Evolutionary conservation across 1,140 invertebrate species (phyloP).

Genomic region (Drosophila obscura): DNA sequence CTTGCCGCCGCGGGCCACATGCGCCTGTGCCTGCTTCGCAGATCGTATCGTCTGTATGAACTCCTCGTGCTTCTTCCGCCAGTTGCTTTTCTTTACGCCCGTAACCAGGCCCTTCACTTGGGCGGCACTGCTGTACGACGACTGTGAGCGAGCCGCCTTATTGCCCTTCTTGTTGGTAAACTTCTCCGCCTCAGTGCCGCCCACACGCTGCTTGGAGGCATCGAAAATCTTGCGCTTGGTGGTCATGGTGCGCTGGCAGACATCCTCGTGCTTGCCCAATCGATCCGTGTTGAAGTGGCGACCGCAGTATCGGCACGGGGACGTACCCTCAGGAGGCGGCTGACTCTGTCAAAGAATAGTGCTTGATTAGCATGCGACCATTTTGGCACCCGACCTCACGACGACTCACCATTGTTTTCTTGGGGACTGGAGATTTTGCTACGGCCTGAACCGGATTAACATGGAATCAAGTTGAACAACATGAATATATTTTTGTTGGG

Average conservation of each 20-base stretch:
- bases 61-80: conserved; percentile 96
- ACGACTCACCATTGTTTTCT: conserved; percentile 54
- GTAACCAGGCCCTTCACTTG: conserved; percentile 55
- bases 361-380: neutral
- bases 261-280: conserved; percentile 91
- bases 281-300: conserved; percentile 92
- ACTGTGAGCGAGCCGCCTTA: conserved; percentile 39
- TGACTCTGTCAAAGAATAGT: neutral
- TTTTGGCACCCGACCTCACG: no score
- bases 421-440: conserved; percentile 59
- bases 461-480: neutral
- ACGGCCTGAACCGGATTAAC: conserved; percentile 22
- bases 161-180: conserved; percentile 85
- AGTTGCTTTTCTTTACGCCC: conserved; percentile 88
- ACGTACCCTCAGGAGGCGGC: conserved; percentile 74
- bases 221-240: conserved; percentile 95
- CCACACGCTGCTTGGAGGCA: conserved; percentile 91
- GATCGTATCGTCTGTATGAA: conserved; percentile 95
- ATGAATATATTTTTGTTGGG: neutral
- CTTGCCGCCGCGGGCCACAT: conserved; percentile 94
- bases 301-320: conserved; percentile 87
- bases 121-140: conserved; percentile 65
- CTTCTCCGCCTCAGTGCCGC: conserved; percentile 93
- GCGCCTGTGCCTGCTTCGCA: conserved; percentile 93
- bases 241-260: conserved; percentile 89